Evolutionary conservation across 2,113 vertebrate species (phyloP), one percentile per base, ranked within the genome.

Genomic region (Arothron firmamentum): DNA sequence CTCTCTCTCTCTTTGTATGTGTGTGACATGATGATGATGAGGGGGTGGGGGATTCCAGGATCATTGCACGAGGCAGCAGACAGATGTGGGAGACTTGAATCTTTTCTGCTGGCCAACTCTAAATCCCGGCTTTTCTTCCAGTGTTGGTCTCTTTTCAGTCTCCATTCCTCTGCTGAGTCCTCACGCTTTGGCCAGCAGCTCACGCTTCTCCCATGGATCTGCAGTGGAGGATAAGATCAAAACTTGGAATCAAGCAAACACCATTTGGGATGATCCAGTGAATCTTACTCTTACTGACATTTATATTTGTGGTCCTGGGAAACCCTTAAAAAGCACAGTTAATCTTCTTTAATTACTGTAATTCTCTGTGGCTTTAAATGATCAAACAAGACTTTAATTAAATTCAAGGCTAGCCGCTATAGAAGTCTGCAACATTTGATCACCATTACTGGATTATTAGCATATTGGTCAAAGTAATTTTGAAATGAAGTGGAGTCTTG

Each of bases 41-140:
- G 73, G 77, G 74, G 84, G 76, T 75, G 75, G 83, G 86, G 82
- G 86, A 85, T 85, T 89, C 78, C 79, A 82, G 86, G 64, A 75
- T 67, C 79, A 31, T 74, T 72, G 83, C 75, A 78, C 52, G 67
- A 85, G 67, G 73, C 81, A 79, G 81, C 72, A 77, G 81, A 83
- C 76, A 82, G 82, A 83, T 86, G 80, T 85, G 75, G 76, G 79
- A 85, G 81, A 81, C 75, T 81, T 64, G 76, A 81, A 81, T 77
- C 75, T 65, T 77, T 76, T 77, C 71, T 79, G 66, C 77, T 79
- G 74, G 84, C 82, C 65, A 67, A 80, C 78, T 79, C 76, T 69
- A 87, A 79, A 84, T 74, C 65, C 63, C 59, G 19, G 75, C 77
- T 83, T 82, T 73, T 79, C 63, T 74, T 79, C 62, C 72, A 74